A percentile compares a stretch with the other conserved stretches of the same genome.
phyloP scores from a whole-genome alignment of 2,888 invertebrate genomes.

The Anarsia innoxiella region DNA sequence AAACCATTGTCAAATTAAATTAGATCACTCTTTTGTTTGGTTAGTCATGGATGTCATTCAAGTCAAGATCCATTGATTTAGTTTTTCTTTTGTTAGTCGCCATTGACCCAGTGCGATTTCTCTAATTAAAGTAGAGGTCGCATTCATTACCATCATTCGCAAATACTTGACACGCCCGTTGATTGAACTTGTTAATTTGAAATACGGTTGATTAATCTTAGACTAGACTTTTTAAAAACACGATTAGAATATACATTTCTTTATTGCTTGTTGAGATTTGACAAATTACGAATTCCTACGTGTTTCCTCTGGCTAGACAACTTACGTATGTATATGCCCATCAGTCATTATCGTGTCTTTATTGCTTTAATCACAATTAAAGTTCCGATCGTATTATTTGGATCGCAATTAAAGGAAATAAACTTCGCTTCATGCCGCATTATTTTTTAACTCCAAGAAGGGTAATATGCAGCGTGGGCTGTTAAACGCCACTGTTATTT shows the following conservation, averaged over 20 bases:
- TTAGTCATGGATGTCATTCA: constrained; percentile 33
- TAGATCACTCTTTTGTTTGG: too few species aligned
- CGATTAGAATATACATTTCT: not conserved
- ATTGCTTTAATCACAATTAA: constrained; percentile 5
- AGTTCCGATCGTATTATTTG: constrained; percentile 3
- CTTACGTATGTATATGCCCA: too few species aligned
- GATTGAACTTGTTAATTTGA: not conserved
- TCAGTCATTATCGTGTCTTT: constrained; percentile 1
- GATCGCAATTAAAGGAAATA: constrained; percentile 12
- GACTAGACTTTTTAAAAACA: not conserved
- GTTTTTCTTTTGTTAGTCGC: constrained; percentile 37
- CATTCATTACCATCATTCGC: constrained; percentile 25
- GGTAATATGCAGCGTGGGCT: constrained; percentile 15
- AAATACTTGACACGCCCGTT: constrained; percentile 2
- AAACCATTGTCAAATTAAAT: too few species aligned
- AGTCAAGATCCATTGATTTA: constrained; percentile 36
- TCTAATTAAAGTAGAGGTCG: constrained; percentile 49
- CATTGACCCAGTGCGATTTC: constrained; percentile 59
- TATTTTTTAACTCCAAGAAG: constrained; percentile 11
- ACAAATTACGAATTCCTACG: too few species aligned
- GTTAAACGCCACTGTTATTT: constrained; percentile 22
- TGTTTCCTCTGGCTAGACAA: too few species aligned
- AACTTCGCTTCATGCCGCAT: constrained; percentile 10
- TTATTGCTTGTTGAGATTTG: not conserved
- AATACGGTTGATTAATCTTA: constrained; percentile 2